phyloP scores from a whole-genome alignment of 2,113 vertebrate genomes.

The Sakesphorus luctuosus region DNA sequence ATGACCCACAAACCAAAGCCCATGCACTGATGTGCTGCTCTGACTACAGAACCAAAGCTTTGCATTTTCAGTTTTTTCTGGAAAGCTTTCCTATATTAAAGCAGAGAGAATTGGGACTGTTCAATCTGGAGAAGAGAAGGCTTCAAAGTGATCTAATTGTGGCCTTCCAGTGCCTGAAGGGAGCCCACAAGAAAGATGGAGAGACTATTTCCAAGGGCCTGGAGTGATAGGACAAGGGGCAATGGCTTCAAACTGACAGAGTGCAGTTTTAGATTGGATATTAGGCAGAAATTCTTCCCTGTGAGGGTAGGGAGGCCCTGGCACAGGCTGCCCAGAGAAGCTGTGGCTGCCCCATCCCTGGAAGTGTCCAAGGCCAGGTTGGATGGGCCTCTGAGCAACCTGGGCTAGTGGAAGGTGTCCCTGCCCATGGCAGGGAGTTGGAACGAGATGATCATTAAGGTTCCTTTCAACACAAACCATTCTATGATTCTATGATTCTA shows the following conservation, averaged over 20 bases:
- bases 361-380: accelerated
- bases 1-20: background rate
- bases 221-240: background rate
- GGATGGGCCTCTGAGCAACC: background rate
- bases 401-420: background rate
- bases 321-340: background rate
- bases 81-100: background rate
- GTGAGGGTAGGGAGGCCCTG: accelerated
- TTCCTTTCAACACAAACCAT: background rate
- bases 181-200: background rate
- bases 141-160: background rate
- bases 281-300: accelerated
- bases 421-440: background rate
- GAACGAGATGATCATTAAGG: background rate
- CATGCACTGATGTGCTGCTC: background rate
- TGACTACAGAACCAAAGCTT: background rate
- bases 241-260: background rate
- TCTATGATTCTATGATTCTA: background rate
- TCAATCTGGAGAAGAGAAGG: background rate
- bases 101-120: background rate
- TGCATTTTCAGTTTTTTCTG: background rate
- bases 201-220: too few relatives aligned
- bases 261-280: accelerated
- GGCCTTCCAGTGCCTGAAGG: background rate
- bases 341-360: background rate